Conservation (phyloP, 2,113 vertebrate genomes). For the Nanorana parkeri region DNA sequence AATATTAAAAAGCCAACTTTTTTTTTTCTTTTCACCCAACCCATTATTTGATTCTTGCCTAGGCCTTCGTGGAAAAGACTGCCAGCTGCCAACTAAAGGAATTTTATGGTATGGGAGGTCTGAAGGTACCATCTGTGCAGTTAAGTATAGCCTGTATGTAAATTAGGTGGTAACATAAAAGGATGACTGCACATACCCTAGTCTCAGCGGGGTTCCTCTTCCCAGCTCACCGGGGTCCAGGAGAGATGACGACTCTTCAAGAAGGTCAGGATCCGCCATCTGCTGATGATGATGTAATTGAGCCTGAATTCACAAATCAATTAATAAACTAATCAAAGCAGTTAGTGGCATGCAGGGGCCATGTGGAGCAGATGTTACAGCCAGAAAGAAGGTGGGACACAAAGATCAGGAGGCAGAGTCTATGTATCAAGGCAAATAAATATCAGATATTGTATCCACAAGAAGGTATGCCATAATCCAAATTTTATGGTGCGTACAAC, state of each 20-base stretch:
- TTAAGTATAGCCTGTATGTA: background rate
- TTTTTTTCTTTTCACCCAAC: too few species aligned
- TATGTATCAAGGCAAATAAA: conserved; percentile 40
- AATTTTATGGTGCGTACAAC: too few species aligned
- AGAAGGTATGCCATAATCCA: too few species aligned
- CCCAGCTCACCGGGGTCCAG: conserved; percentile 88
- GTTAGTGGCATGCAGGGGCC: conserved; percentile 85
- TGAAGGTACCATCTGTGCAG: too few species aligned
- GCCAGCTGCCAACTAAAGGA: too few species aligned
- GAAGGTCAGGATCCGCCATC: conserved; percentile 98
- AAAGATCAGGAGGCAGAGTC: conserved; percentile 16
- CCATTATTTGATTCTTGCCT: too few species aligned
- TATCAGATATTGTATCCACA: too few species aligned
- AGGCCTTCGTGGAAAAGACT: too few species aligned
- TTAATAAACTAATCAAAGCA: conserved; percentile 86
- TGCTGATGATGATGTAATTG: conserved; percentile 86
- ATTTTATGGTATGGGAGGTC: too few species aligned
- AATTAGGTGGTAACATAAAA: background rate
- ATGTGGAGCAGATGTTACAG: conserved; percentile 74
- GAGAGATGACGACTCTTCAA: conserved; percentile 91
- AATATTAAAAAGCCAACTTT: too few species aligned
- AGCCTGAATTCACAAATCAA: conserved; percentile 89
- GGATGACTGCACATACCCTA: conserved; percentile 78
- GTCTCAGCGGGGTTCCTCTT: conserved; percentile 85
- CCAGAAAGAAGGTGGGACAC: conserved; percentile 61